Evolutionary conservation across 2,888 invertebrate species (phyloP).

Genomic region (Aspidiotus destructor): DNA sequence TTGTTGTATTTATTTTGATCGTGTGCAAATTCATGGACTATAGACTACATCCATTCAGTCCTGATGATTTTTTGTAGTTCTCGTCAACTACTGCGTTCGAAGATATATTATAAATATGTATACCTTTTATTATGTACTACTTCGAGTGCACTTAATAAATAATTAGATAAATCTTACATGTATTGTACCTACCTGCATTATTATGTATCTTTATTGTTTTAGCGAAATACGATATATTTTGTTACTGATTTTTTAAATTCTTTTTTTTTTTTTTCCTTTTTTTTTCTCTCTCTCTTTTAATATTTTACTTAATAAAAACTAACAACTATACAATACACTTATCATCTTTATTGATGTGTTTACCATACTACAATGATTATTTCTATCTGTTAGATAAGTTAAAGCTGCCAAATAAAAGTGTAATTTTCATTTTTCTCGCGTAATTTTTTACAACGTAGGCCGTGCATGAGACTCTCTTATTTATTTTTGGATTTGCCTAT

Average conservation of each 20-base stretch:
- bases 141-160: too few relatives aligned
- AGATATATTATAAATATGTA: too few relatives aligned
- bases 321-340: slow-evolving; percentile 23
- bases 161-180: background rate
- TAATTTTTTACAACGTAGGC: too few relatives aligned
- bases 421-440: slow-evolving; percentile 4
- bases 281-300: background rate
- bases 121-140: too few relatives aligned
- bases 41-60: too few relatives aligned
- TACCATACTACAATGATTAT: slow-evolving; percentile 20
- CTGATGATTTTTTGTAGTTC: too few relatives aligned
- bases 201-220: too few relatives aligned
- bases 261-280: background rate
- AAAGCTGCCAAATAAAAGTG: slow-evolving; percentile 27
- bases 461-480: too few relatives aligned
- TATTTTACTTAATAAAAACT: slow-evolving; percentile 17
- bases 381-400: slow-evolving; percentile 22
- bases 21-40: too few relatives aligned
- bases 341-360: slow-evolving; percentile 26
- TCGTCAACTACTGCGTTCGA: too few relatives aligned
- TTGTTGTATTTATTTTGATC: too few relatives aligned
- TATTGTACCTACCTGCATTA: background rate
- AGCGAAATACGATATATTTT: slow-evolving; percentile 13
- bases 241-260: slow-evolving; percentile 9
- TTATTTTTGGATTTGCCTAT: too few relatives aligned